Percentiles rank a stretch among this genome's conserved stretches.
Conservation (phyloP, 2,888 invertebrate species). For the Leptarthrus brevirostris region DNA sequence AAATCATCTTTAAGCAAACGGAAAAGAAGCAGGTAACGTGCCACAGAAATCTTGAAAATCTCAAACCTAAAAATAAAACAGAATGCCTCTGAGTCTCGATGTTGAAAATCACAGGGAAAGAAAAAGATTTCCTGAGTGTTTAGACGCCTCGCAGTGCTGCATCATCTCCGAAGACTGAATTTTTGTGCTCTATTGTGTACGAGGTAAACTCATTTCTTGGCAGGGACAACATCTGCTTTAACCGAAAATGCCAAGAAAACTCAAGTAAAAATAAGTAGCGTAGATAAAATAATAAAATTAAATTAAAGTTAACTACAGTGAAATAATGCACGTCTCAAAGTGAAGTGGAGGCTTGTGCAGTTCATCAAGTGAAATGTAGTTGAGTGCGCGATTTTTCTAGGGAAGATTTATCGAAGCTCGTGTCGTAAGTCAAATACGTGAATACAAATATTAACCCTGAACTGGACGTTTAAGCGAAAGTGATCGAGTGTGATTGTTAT, state of each 20-base stretch:
- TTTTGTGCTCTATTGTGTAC: constrained; percentile 35
- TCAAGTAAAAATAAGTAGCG: constrained; percentile 33
- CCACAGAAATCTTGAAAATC: constrained; percentile 27
- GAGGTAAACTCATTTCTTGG: constrained; percentile 26
- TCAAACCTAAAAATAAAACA: constrained; percentile 38
- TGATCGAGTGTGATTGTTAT: background rate
- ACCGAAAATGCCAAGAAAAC: constrained; percentile 30
- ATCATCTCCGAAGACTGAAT: constrained; percentile 23
- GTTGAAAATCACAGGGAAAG: constrained; percentile 26
- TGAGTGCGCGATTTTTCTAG: no score
- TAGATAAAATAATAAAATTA: background rate
- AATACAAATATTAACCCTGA: no score
- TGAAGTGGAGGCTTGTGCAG: constrained; percentile 9
- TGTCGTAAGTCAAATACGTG: no score
- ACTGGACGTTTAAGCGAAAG: no score
- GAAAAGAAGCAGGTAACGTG: constrained; percentile 15
- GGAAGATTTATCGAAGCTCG: no score
- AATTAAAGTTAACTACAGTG: background rate
- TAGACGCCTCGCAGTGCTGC: constrained; percentile 13
- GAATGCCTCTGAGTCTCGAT: constrained; percentile 18
- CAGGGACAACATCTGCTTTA: constrained; percentile 3
- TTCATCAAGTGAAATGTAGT: background rate
- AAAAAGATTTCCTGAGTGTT: constrained; percentile 30
- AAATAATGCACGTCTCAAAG: background rate
- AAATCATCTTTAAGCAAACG: background rate